Evolutionary conservation across 2,888 invertebrate genomes (phyloP), one percentile per base, ranked within the genome.

Genomic region (Pterobdella sp.): DNA sequence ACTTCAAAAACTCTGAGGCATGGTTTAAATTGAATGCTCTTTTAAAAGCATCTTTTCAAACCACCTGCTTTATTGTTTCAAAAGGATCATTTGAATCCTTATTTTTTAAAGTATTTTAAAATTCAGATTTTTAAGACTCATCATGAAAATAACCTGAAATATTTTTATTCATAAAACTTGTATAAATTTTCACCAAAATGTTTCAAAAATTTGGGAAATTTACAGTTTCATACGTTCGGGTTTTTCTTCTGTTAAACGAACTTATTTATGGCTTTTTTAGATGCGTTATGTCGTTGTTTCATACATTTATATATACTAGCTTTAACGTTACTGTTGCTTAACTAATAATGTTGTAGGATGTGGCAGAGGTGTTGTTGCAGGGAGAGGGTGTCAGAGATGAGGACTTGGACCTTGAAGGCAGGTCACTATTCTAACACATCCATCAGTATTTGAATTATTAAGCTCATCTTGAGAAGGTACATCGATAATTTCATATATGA

Each of bases 311-410:
- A 18, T 18, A 49, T 49, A 18, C n/a, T n/a, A n/a, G n/a, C n/a
- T n/a, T n/a, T n/a, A n/a, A n/a, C n/a, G n/a, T n/a, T n/a, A n/a
- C n/a, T n/a, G n/a, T n/a, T n/a, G n/a, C n/a, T n/a, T n/a, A n/a
- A n/a, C n/a, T n/a, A n/a, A n/a, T n/a, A n/a, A n/a, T 14, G 10
- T 2, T 3, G 1, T 75, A 84, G 84, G 82, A 83, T 72, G 83
- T 83, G 22, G 82, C 83, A 22, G 80, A 80, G 63, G 80, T 82
- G 29, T 84, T 84, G 75, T 76, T 84, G 36, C 78, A 79, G 0
- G 77, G 79, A 22, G 78, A 79, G 29, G 78, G 78, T 64, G 79
- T 82, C 32, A 79, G 78, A 22, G 82, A 83, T 74, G 82, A 84
- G 70, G 79, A 56, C 7, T 26, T 56, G 7, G 60, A 56, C n/a